phyloP scores from a whole-genome alignment of 2,888 invertebrate genomes.

The Cephonodes hylas region DNA sequence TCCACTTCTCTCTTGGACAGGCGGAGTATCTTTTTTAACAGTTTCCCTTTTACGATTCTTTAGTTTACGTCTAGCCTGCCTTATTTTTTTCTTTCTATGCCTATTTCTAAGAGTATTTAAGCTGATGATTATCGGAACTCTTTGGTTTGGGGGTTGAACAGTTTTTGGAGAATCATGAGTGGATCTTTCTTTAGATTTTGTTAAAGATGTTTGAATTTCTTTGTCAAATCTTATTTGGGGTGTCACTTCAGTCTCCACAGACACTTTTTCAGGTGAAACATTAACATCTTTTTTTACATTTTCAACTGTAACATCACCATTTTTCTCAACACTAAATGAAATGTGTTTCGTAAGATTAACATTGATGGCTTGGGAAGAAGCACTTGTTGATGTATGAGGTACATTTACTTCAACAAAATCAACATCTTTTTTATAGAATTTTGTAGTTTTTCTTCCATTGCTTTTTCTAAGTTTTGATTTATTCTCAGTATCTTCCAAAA shows the following conservation, averaged over 20 bases:
- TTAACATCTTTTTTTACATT: constrained; percentile 51
- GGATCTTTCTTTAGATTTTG: constrained; percentile 35
- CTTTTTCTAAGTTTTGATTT: constrained; percentile 56
- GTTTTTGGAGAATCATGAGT: constrained; percentile 25
- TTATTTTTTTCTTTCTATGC: constrained; percentile 50
- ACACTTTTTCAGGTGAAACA: constrained; percentile 51
- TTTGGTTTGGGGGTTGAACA: constrained; percentile 32
- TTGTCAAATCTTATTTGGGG: constrained; percentile 50
- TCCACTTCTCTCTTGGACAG: constrained; percentile 51
- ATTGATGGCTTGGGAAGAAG: constrained; percentile 55
- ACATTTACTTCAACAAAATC: constrained; percentile 66
- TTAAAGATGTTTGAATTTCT: constrained; percentile 65
- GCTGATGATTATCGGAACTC: constrained; percentile 58
- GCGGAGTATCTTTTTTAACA: constrained; percentile 39
- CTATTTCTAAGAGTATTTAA: constrained; percentile 60
- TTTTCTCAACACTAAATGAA: constrained; percentile 70
- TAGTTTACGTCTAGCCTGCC: constrained; percentile 40
- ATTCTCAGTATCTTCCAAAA: constrained; percentile 54
- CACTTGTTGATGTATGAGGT: constrained; percentile 46
- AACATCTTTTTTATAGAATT: constrained; percentile 61
- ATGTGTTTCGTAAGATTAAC: constrained; percentile 74
- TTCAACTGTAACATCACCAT: constrained; percentile 57
- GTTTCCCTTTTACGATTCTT: constrained; percentile 37
- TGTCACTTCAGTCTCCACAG: constrained; percentile 34
- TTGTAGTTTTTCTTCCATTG: constrained; percentile 56